Percentiles rank a stretch among this genome's conserved stretches.
Evolutionary conservation across 2,888 invertebrate genomes (phyloP).

Genomic region (Lacanobia oleracea): DNA sequence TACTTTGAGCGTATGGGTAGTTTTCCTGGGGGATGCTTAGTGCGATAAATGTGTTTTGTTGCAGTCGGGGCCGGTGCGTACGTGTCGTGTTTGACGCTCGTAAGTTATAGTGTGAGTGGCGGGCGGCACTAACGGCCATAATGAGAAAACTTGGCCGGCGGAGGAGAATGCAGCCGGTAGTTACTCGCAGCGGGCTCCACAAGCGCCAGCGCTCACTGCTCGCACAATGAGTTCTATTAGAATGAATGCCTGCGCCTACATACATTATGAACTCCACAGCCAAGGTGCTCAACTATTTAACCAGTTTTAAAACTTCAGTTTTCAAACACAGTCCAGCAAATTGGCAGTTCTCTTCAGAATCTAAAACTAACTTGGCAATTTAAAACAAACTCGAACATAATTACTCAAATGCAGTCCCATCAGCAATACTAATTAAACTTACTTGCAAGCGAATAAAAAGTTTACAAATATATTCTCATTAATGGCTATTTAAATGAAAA

Average conservation of each 20-base stretch:
- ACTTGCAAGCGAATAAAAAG: conserved; percentile 43
- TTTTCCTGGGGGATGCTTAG: conserved; percentile 29
- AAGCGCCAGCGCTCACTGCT: conserved; percentile 59
- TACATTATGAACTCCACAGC: conserved; percentile 30
- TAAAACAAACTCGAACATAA: conserved; percentile 37
- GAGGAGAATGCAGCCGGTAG: conserved; percentile 73
- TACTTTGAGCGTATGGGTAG: conserved; percentile 45
- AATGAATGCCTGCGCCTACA: conserved; percentile 48
- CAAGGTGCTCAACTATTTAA: conserved; percentile 30
- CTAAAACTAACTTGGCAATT: conserved; percentile 36
- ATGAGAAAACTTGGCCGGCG: conserved; percentile 88
- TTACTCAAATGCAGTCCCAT: conserved; percentile 37
- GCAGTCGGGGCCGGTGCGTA: conserved; percentile 72
- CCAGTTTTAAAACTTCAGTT: conserved; percentile 27
- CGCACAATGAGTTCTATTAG: conserved; percentile 55
- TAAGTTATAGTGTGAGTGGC: conserved; percentile 80
- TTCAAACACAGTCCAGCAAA: conserved; percentile 27
- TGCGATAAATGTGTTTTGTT: conserved; percentile 60
- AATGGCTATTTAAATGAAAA: conserved; percentile 63
- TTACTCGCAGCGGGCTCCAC: conserved; percentile 66
- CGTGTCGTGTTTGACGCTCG: conserved; percentile 78
- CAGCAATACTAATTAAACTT: conserved; percentile 45
- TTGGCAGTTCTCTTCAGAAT: conserved; percentile 16
- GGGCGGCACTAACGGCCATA: conserved; percentile 82
- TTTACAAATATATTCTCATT: conserved; percentile 60